A percentile compares a stretch with the other conserved stretches of the same genome.
Evolutionary conservation across 2,888 invertebrate genomes (phyloP).

Genomic region (Rotaria macrura): DNA sequence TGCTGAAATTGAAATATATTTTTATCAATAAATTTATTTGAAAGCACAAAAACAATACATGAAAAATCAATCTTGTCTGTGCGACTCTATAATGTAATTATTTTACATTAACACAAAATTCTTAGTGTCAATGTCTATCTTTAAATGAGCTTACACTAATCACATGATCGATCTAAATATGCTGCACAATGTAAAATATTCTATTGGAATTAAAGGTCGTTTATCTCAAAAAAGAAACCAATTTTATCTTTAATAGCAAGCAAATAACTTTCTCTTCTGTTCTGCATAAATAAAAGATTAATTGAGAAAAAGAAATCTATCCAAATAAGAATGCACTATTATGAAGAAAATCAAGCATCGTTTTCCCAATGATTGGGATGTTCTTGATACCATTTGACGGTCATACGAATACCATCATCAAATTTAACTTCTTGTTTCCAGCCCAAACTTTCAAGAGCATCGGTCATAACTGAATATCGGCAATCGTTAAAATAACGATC

Average conservation of each 20-base stretch:
- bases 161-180: neutral
- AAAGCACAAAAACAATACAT: too few relatives aligned
- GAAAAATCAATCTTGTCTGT: too few relatives aligned
- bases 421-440: slow-evolving; percentile 37
- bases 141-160: neutral
- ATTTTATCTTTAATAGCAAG: neutral
- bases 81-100: too few relatives aligned
- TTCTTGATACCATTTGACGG: slow-evolving; percentile 37
- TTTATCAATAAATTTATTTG: too few relatives aligned
- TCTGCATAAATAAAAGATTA: neutral
- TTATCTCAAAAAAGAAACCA: neutral
- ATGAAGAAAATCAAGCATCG: neutral
- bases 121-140: neutral
- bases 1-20: too few relatives aligned
- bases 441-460: slow-evolving; percentile 38
- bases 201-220: neutral
- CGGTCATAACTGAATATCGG: slow-evolving; percentile 38
- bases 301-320: neutral
- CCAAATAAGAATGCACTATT: neutral
- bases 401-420: slow-evolving; percentile 38
- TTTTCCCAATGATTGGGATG: slow-evolving; percentile 36
- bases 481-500: slow-evolving; percentile 39
- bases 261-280: neutral
- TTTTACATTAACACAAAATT: neutral
- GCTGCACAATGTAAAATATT: neutral